phyloP scores from a whole-genome alignment of 2,888 invertebrate species.

The Drepanosiphum platanoidis region DNA sequence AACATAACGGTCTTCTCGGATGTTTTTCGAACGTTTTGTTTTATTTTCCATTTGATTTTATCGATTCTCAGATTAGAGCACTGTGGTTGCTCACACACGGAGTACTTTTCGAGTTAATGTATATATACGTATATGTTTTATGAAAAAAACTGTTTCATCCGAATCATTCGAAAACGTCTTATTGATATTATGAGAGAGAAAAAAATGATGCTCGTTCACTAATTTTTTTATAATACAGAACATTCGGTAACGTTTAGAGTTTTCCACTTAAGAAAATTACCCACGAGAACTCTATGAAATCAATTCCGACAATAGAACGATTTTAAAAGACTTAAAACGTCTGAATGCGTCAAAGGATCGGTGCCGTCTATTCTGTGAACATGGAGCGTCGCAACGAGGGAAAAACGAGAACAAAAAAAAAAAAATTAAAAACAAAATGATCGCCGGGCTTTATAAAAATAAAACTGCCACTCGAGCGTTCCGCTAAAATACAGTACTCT shows the following conservation, averaged over 20 bases:
- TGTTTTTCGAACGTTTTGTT: no score
- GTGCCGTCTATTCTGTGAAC: background rate
- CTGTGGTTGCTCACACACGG: no score
- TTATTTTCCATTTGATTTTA: background rate
- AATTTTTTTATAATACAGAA: no score
- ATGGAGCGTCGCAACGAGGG: background rate
- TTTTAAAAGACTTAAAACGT: background rate
- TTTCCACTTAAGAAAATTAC: constrained; percentile 33
- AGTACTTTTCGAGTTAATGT: no score
- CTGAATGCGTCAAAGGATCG: constrained; percentile 1
- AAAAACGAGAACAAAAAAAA: no score
- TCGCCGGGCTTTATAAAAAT: background rate
- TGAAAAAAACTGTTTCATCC: no score
- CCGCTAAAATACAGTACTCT: no score
- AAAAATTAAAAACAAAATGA: background rate
- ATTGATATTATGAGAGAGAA: no score
- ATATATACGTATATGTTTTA: no score
- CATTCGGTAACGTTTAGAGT: background rate
- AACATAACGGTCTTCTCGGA: background rate
- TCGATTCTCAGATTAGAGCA: background rate
- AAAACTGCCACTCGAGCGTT: no score
- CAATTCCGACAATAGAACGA: constrained; percentile 7
- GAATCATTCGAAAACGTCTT: no score
- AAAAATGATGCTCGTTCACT: no score
- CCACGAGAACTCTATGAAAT: background rate